Evolutionary conservation across 2,113 vertebrate species (phyloP), one percentile per base, ranked within the genome.

Genomic region (Cairina moschata): DNA sequence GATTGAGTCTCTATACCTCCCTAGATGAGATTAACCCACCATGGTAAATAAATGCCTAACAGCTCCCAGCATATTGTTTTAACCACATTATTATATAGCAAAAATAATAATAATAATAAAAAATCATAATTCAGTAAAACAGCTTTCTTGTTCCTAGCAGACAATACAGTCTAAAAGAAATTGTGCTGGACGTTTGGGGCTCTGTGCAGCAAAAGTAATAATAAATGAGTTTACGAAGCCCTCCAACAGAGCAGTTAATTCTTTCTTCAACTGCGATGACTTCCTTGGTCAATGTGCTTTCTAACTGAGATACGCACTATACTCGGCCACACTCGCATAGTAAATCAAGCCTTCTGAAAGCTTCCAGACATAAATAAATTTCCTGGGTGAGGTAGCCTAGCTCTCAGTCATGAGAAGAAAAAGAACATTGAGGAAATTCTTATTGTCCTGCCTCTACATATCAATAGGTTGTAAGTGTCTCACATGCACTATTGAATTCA

Each of bases 21-120:
- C 97, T 97, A 97, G 98, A 98, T 98, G 97, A 97, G 97, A 98
- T 98, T 98, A 98, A 98, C 97, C 97, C 97, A 97, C 97, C 94
- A 93, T 58, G 90, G 97, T 98, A 98, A 98, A 98, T 98, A 98
- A 98, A 98, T 91, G 96, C 92, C 91, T 97, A 97, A 97, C 86
- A 96, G 95, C 52, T 97, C 97, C 91, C 94, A 97, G 92, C 65
- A 55, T 74, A 54, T 97, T 97, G 62, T 85, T 97, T 97, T 94
- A 97, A 97, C 91, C n/a, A 34, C 84, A 62, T 85, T 96, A 94
- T 97, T 97, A 96, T 94, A 75, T 88, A 96, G 92, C 25, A 88
- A 86, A 94, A 93, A 83, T 91, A 95, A 60, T 90, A 78, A 81
- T 92, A 95, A 50, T 25, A 23, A 23, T 6, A 50, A 50, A 50